Base-by-base conservation (phyloP, 2,113 vertebrate genomes). In the Nannospalax galili region DNA sequence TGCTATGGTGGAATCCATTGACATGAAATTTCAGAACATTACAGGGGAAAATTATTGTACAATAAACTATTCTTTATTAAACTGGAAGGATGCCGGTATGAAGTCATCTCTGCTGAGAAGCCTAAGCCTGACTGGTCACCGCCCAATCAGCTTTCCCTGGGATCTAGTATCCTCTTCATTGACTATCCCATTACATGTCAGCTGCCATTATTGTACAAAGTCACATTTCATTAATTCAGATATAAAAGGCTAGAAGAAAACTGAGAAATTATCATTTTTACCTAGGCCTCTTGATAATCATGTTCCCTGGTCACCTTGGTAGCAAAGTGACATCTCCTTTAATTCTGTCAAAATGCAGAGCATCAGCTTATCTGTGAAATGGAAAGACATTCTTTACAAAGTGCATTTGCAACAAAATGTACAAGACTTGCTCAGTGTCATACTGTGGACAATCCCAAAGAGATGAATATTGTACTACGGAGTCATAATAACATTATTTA, bases 201-300 rank as follows among this genome's bases (percentile, higher is more conserved):
- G 20, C 12, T 95, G 7, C 48, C 95, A 62, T 82, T 91, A 88
- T 90, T 97, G 56, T 84, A 52, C 1, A 84, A 97, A 97, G 74
- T 70, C 94, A 89, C 9, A 81, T 93, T 94, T 97, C 26, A 88
- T 95, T 96, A 95, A 77, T 87, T 20, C 4, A 87, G 52, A 81
- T 84, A 94, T 97, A 60, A 97, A 97, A 93, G 96, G 14, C 15
- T 70, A 35, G 62, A 93, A 86, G 19, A 64, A 91, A 88, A 92
- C 17, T 90, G 42, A 96, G 64, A 94, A 97, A 95, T 88, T 75
- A 70, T 93, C 26, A 82, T 88, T 97, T 82, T 10, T 90, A 26
- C 4, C 0, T 4, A 62, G 30, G 37, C 0, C 0, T 84, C 5
- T 3, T 86, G 2, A 12, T 93, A 84, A 94, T 80, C 17, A 77